Conservation (phyloP, 1,140 invertebrate genomes). For the Battus philenor region DNA sequence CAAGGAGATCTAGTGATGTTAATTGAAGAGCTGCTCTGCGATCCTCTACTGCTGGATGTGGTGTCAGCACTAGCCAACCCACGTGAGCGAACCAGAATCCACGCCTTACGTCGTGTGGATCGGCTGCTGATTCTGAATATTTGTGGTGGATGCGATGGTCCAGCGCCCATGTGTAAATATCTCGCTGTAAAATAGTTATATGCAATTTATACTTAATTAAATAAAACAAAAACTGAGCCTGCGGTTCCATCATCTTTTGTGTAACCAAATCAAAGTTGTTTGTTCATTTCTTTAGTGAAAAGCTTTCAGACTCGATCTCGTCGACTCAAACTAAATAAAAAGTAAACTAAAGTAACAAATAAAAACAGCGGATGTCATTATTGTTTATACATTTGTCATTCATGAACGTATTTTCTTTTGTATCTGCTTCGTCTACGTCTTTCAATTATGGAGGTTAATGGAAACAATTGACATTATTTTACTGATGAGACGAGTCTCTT, state of each 20-base stretch:
- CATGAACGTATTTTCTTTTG: too few species aligned
- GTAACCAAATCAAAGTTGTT: neutral
- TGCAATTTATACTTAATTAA: neutral
- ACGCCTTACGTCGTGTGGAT: conserved; percentile 88
- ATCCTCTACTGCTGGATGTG: conserved; percentile 85
- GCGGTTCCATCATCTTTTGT: neutral
- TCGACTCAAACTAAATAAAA: too few species aligned
- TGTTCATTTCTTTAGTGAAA: neutral
- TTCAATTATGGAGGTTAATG: conserved; percentile 27
- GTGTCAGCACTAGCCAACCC: conserved; percentile 86
- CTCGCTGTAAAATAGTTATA: conserved; percentile 72
- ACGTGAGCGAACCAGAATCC: conserved; percentile 90
- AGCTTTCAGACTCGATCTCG: too few species aligned
- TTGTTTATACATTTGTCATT: too few species aligned
- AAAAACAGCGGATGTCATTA: too few species aligned
- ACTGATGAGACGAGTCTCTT: conserved; percentile 1
- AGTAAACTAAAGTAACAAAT: too few species aligned
- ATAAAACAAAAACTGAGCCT: neutral
- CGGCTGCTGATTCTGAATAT: conserved; percentile 87
- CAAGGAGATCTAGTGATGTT: conserved; percentile 83
- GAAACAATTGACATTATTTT: conserved; percentile 37
- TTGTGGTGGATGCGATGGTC: conserved; percentile 91
- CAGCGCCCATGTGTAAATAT: conserved; percentile 86
- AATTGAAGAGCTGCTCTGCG: conserved; percentile 88
- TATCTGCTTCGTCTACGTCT: conserved; percentile 1